Evolutionary conservation across 2,797 vertebrate genomes (phyloP).

Genomic region (Odontamblyopus lacepedii): DNA sequence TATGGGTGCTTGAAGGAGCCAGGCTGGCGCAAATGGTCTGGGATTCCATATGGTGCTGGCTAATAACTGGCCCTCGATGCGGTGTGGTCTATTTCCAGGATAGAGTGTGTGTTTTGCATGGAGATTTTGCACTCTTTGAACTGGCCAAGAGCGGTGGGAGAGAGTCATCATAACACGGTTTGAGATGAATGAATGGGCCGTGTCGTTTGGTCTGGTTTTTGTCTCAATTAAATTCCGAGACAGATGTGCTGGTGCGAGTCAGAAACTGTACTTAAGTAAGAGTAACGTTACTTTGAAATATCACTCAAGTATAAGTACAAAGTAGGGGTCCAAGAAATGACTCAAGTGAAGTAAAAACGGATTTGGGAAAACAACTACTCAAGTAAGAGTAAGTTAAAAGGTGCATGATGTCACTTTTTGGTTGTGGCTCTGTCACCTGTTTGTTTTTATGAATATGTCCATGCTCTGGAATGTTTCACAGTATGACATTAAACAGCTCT

Average conservation of each 20-base stretch:
- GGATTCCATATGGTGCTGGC: conserved; percentile 33
- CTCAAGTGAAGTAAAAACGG: too few relatives aligned
- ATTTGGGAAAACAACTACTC: too few relatives aligned
- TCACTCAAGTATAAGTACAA: too few relatives aligned
- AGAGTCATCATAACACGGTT: background rate
- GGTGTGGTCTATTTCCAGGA: conserved; percentile 18
- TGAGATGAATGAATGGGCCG: background rate
- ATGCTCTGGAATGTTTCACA: too few relatives aligned
- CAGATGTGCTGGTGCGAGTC: background rate
- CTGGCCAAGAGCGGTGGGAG: conserved; percentile 7
- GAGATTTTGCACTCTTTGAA: conserved; percentile 19
- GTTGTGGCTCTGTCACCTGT: too few relatives aligned
- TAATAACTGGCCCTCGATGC: conserved; percentile 33
- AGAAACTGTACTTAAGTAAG: too few relatives aligned
- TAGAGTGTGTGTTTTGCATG: conserved; percentile 11
- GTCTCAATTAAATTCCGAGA: background rate
- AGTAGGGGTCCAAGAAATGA: too few relatives aligned
- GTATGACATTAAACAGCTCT: too few relatives aligned
- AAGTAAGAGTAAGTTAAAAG: too few relatives aligned
- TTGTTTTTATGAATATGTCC: too few relatives aligned
- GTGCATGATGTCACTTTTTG: too few relatives aligned
- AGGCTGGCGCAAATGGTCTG: conserved; percentile 22
- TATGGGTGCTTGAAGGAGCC: conserved; percentile 6
- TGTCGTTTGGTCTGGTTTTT: background rate
- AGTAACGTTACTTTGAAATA: too few relatives aligned